Evolutionary conservation across 2,888 invertebrate genomes (phyloP), one percentile per base, ranked within the genome.

Genomic region (Leistus spinibarbis): DNA sequence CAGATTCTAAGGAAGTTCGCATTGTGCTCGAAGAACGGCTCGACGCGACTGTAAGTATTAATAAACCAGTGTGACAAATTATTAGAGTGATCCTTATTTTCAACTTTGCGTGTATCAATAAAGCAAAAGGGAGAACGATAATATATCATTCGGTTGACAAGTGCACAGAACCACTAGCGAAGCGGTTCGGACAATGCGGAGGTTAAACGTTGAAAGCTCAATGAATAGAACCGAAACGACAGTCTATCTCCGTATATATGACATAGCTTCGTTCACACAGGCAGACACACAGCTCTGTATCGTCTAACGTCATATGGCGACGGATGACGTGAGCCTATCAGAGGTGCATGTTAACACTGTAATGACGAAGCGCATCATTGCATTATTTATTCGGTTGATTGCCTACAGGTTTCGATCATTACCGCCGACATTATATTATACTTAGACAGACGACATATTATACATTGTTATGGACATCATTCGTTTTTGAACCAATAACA

Each of bases 41-140:
- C 71, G 65, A 65, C 54, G 62, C 63, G 22, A 54, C 65, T 54
- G 71, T 71, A 65, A 71, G 71, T 71, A 65, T 65, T 71, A 65
- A 71, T 71, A 71, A 71, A 71, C 71, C 65, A 71, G 71, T 65
- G 71, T 71, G 71, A 71, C 71, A 71, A 71, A 71, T 71, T 71
- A 71, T 71, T 71, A 71, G 71, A 71, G 71, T 56, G 71, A 71
- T 71, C 65, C 71, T 71, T 71, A 71, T 71, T 71, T 64, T 71
- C 71, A 71, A 71, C 71, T 71, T 71, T 54, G 65, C 65, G 71
- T 71, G 71, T 71, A 71, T 71, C 71, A 71, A 71, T 71, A 71
- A 71, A 71, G 64, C 64, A 71, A 71, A 70, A 71, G 71, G 71
- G 56, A 65, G 71, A 71, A 65, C 54, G 71, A 71, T 71, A 71